Evolutionary conservation across 1,140 invertebrate species (phyloP), one percentile per base, ranked within the genome.

Genomic region (Drosophila arawakana): DNA sequence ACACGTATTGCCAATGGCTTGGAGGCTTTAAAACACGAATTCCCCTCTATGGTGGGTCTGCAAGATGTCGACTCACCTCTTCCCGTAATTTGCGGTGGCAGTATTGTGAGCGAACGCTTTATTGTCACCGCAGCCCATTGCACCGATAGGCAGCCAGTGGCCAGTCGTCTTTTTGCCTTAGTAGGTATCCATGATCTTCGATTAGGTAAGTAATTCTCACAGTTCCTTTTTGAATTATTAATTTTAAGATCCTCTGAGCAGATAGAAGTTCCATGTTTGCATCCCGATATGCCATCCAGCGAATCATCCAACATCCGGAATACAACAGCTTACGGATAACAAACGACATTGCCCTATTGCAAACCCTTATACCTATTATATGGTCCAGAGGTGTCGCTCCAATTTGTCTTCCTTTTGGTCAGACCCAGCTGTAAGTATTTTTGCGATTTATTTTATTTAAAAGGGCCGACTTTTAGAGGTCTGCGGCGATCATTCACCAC

Each of bases 71-170:
- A 34, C 52, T 90, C 81, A 2, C 77, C 52, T 21, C 71, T 81
- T 13, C 73, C 68, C 37, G 73, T 89, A 3, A 71, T 91, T 11
- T 92, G 91, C 61, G 88, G 90, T 1, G 91, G 91, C 15, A 90
- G 47, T 60, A 83, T 76, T 47, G 78, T 92, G 6, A 90, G 69
- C 54, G 67, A 78, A 18, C 75, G 80, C 0, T 89, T 57, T n/a
- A 91, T 91, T 25, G 18, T 92, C 7, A 92, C 91, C 0, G 91
- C 91, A 0, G 91, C 91, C 2, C 91, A 92, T 50, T 92, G 91
- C 25, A 85, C 76, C 0, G 39, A 41, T 1, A 46, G 61, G 0
- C 76, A 81, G 44, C 68, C 79, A 2, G 21, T 81, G 43, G 61
- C 82, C 4, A 76, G 59, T 58, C 59, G 74, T 0, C 57, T 86